phyloP scores from a whole-genome alignment of 2,797 vertebrate species.

The Esox lucius region DNA sequence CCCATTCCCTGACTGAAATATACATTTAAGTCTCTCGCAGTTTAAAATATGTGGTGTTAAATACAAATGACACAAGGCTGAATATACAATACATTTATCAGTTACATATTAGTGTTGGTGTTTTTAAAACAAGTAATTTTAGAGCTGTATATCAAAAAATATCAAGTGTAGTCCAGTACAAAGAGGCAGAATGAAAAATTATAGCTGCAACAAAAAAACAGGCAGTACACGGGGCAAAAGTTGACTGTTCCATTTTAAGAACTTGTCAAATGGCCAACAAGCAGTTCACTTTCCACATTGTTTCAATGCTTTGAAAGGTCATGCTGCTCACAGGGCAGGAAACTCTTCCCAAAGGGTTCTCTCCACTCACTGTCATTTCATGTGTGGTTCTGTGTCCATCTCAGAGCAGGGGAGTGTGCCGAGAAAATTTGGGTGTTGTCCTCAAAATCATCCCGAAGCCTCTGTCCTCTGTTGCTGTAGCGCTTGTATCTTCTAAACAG shows the following conservation, averaged over 20 bases:
- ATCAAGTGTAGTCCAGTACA: constrained; percentile 30
- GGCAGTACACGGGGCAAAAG: not conserved
- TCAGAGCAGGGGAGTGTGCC: constrained; percentile 9
- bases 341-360: constrained; percentile 17
- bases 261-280: constrained; percentile 27
- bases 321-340: constrained; percentile 42
- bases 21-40: not conserved
- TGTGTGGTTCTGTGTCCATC: constrained; percentile 7
- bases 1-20: not conserved
- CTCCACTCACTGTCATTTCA: constrained; percentile 24
- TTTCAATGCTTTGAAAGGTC: constrained; percentile 47
- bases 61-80: constrained; percentile 1
- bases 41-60: constrained; percentile 1
- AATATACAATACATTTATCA: not conserved
- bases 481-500: constrained; percentile 57
- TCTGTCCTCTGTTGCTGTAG: constrained; percentile 47
- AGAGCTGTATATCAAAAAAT: constrained; percentile 19
- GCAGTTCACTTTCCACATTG: constrained; percentile 54
- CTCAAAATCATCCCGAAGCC: constrained; percentile 64
- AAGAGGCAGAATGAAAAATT: constrained; percentile 41
- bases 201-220: constrained; percentile 11
- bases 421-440: constrained; percentile 19
- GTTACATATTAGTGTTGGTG: not conserved
- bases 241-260: constrained; percentile 19
- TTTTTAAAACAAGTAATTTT: not conserved